phyloP scores from a whole-genome alignment of 2,797 vertebrate species.

The Clangula hyemalis region DNA sequence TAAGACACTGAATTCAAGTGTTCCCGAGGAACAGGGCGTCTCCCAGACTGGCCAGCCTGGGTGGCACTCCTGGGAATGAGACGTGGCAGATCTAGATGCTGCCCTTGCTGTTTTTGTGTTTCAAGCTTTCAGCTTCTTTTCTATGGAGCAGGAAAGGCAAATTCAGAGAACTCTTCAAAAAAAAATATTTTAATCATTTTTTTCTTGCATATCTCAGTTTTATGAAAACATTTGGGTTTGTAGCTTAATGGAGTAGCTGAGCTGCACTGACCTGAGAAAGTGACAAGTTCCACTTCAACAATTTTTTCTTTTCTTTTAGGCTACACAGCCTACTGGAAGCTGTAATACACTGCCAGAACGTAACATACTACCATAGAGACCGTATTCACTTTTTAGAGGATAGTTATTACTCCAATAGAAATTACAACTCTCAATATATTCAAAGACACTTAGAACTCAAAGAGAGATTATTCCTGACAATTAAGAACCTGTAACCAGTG shows the following conservation, averaged over 20 bases:
- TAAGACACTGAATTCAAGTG: background rate
- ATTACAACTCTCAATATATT: background rate
- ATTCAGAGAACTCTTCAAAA: background rate
- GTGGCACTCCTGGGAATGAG: background rate
- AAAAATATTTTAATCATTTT: background rate
- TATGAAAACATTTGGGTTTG: background rate
- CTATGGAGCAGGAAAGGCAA: background rate
- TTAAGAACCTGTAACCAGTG: background rate
- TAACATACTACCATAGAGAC: background rate
- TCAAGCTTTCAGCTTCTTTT: background rate
- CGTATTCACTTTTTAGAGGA: background rate
- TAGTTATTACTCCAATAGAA: background rate
- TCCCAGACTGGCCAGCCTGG: accelerated
- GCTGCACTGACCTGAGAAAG: background rate
- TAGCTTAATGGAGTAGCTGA: background rate
- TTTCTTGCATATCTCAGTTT: background rate
- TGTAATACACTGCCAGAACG: background rate
- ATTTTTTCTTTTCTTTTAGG: background rate
- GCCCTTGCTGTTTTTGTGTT: accelerated
- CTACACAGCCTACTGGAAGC: background rate
- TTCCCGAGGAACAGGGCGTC: accelerated
- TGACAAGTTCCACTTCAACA: background rate
- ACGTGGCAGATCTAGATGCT: accelerated
- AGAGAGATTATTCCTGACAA: background rate
- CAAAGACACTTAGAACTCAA: background rate